These are phyloP conservation scores for Therioaphis trifolii DNA, from an alignment of 2,888 invertebrate genomes.

Conservation along the genomic window DNA sequence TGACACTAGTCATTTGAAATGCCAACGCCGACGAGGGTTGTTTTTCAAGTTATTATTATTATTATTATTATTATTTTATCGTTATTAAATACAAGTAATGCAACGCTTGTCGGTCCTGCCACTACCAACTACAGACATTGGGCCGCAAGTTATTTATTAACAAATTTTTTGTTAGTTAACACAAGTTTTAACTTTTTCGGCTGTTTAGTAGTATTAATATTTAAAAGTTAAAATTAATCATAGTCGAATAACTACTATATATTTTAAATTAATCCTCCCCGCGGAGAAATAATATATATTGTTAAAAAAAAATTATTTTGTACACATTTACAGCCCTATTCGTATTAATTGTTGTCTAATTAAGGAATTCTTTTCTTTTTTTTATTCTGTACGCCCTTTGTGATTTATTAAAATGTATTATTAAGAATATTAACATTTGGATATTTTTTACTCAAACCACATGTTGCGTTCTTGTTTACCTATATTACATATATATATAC, in stretches of 20 bases:
- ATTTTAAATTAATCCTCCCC: slow-evolving; percentile 17
- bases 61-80: slow-evolving; percentile 3
- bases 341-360: slow-evolving; percentile 36
- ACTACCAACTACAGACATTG: not conserved
- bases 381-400: slow-evolving; percentile 34
- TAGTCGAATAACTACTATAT: slow-evolving; percentile 37
- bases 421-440: slow-evolving; percentile 50
- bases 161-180: slow-evolving; percentile 35
- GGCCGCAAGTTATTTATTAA: slow-evolving; percentile 16
- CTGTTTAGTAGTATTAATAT: slow-evolving; percentile 33
- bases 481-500: slow-evolving; percentile 13
- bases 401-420: slow-evolving; percentile 54
- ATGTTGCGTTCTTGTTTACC: slow-evolving; percentile 18
- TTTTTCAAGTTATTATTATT: not conserved
- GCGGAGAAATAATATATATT: not conserved
- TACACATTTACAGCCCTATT: slow-evolving; percentile 20
- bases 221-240: slow-evolving; percentile 25
- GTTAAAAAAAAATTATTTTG: slow-evolving; percentile 37
- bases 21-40: not conserved
- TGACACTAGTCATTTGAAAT: slow-evolving; percentile 88
- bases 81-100: slow-evolving; percentile 1
- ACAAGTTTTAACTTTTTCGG: slow-evolving; percentile 10
- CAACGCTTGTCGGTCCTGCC: not conserved
- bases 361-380: slow-evolving; percentile 26
- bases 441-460: slow-evolving; percentile 49